Percentiles rank a stretch among this genome's conserved stretches.
phyloP scores from a whole-genome alignment of 2,888 invertebrate species.

The Camptogramma bilineatum region DNA sequence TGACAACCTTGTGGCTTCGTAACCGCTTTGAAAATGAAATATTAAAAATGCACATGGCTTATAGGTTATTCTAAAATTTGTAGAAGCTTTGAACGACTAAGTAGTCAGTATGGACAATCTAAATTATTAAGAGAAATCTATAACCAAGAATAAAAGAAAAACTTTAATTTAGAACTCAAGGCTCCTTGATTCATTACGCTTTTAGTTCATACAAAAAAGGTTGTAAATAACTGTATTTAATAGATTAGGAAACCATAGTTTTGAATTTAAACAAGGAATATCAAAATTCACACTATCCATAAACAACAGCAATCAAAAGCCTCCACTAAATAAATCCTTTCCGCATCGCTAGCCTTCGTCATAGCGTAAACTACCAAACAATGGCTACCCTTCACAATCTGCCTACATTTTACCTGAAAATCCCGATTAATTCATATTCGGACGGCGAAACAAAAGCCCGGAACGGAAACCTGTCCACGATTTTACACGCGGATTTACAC shows the following conservation, averaged over 20 bases:
- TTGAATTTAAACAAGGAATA: slow-evolving; percentile 12
- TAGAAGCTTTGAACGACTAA: not conserved
- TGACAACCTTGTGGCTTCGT: not conserved
- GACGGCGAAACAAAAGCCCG: slow-evolving; percentile 67
- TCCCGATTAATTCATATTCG: slow-evolving; percentile 74
- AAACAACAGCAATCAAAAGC: slow-evolving; percentile 34
- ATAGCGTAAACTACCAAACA: slow-evolving; percentile 46
- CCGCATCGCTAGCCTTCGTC: slow-evolving; percentile 34
- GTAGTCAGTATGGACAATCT: not conserved
- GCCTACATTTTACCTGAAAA: slow-evolving; percentile 65
- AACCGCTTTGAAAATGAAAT: not conserved
- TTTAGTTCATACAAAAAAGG: no score
- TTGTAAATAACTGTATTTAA: not conserved
- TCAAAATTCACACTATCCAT: slow-evolving; percentile 18
- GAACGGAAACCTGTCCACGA: slow-evolving; percentile 74
- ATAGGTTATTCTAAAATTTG: not conserved
- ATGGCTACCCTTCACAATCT: slow-evolving; percentile 58
- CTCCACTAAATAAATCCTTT: slow-evolving; percentile 39
- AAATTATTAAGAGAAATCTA: no score
- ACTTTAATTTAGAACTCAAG: no score
- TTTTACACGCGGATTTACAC: slow-evolving; percentile 73
- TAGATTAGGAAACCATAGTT: not conserved
- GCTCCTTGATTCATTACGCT: no score
- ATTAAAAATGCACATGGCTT: not conserved
- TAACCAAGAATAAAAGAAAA: no score